These are phyloP conservation scores for Nymphicus hollandicus DNA, from an alignment of 2,113 vertebrate species.

Conservation along the genomic window DNA sequence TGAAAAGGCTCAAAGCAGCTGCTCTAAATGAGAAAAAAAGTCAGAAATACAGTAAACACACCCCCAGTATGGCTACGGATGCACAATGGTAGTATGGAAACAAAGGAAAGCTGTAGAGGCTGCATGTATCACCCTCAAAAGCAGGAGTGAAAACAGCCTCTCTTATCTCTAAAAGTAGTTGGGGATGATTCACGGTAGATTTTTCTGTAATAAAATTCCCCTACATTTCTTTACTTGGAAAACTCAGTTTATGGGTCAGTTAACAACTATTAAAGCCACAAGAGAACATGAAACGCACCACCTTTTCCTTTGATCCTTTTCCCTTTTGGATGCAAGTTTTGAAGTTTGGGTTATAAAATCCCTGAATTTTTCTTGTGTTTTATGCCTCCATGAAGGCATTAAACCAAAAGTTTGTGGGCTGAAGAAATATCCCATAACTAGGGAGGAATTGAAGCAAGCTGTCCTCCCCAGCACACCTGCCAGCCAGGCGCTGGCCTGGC, in stretches of 20 bases:
- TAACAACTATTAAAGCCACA: constrained; percentile 75
- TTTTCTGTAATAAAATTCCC: constrained; percentile 65
- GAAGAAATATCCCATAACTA: constrained; percentile 46
- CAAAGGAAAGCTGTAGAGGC: constrained; percentile 12
- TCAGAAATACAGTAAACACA: not conserved
- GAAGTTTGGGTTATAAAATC: constrained; percentile 60
- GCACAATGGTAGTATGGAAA: not conserved
- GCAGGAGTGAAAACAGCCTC: constrained; percentile 22
- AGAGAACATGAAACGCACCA: constrained; percentile 61
- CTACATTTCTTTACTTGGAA: constrained; percentile 68
- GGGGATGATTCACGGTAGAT: constrained; percentile 42
- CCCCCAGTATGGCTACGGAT: not conserved
- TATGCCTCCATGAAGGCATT: constrained; percentile 63
- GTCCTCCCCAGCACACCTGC: constrained; percentile 44
- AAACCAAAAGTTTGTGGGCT: constrained; percentile 57
- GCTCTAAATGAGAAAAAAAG: not conserved
- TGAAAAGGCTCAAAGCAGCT: constrained; percentile 10
- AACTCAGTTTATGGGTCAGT: constrained; percentile 72
- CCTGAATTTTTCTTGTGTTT: constrained; percentile 60
- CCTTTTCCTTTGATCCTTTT: constrained; percentile 61
- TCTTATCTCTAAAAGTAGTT: constrained; percentile 49
- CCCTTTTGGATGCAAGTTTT: constrained; percentile 64
- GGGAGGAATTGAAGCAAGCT: constrained; percentile 56
- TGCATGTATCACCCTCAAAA: not conserved
- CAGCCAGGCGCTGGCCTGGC: not conserved